Evolutionary conservation across 1,140 invertebrate genomes (phyloP).

Genomic region (Archegozetes longisetosus): DNA sequence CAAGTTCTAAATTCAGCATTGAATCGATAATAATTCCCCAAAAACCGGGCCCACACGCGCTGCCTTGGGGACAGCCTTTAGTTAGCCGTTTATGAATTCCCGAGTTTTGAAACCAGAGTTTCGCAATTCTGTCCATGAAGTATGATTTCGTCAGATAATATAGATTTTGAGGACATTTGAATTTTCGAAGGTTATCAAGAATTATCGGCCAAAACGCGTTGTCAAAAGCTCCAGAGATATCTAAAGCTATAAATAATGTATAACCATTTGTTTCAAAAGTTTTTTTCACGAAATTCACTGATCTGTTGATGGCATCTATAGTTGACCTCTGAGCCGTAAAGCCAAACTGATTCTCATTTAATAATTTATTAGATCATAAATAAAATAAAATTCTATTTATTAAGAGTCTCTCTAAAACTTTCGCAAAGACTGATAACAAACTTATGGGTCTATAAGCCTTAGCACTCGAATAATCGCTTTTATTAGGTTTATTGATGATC

Average conservation of each 20-base stretch:
- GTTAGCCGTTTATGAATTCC: neutral
- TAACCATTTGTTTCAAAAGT: neutral
- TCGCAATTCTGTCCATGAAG: neutral
- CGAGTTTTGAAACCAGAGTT: neutral
- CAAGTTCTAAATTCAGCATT: slow-evolving; percentile 9
- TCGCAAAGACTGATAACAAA: slow-evolving; percentile 10
- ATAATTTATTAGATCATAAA: neutral
- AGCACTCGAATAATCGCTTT: neutral
- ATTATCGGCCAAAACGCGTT: neutral
- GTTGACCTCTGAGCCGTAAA: slow-evolving; percentile 4
- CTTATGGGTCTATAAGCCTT: slow-evolving; percentile 13
- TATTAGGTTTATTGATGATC: slow-evolving; percentile 6
- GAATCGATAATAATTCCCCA: slow-evolving; percentile 14
- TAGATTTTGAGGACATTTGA: neutral
- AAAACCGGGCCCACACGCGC: slow-evolving; percentile 4
- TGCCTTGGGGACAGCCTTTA: slow-evolving; percentile 5
- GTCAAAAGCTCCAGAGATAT: neutral
- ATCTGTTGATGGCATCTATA: neutral
- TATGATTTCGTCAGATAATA: neutral
- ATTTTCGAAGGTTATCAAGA: neutral
- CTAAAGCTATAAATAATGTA: neutral
- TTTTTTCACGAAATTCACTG: neutral
- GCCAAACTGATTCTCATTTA: slow-evolving; percentile 10
- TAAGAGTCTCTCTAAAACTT: slow-evolving; percentile 9
- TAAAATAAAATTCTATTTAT: neutral